Conservation (phyloP, 64 coral and sea anemone species). For the Acropora yongei region DNA sequence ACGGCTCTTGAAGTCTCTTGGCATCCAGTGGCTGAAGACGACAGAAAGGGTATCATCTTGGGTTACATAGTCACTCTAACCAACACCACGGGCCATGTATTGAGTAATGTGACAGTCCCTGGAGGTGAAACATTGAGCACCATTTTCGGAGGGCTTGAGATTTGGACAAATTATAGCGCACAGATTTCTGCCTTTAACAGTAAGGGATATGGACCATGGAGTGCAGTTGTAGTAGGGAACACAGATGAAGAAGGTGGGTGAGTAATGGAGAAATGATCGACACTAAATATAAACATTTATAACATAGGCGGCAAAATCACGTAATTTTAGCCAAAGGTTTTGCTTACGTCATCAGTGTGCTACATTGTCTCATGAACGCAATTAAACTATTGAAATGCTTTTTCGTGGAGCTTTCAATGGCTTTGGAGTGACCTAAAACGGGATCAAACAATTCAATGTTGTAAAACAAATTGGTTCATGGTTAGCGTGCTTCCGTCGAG, state of each 20-base stretch:
- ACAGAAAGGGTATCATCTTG: slow-evolving; percentile 47
- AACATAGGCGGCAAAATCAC: no score
- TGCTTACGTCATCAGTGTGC: no score
- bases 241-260: slow-evolving; percentile 66
- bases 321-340: no score
- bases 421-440: no score
- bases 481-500: no score
- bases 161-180: slow-evolving; percentile 72
- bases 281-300: no score
- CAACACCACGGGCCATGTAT: slow-evolving; percentile 10
- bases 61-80: slow-evolving; percentile 49
- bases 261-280: no score
- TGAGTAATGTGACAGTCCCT: slow-evolving; percentile 16
- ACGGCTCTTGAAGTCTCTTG: slow-evolving; percentile 58
- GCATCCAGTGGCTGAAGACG: slow-evolving; percentile 16
- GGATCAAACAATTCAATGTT: no score
- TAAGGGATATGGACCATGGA: slow-evolving; percentile 65
- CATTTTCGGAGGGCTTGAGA: slow-evolving; percentile 18
- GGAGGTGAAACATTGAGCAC: not conserved
- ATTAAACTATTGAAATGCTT: no score
- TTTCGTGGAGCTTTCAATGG: no score
- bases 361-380: no score
- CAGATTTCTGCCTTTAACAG: slow-evolving; percentile 56
- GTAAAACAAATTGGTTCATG: no score
- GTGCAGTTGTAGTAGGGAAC: not conserved